phyloP scores from a whole-genome alignment of 1,140 invertebrate species.

The Dolichoris vasculosae region DNA sequence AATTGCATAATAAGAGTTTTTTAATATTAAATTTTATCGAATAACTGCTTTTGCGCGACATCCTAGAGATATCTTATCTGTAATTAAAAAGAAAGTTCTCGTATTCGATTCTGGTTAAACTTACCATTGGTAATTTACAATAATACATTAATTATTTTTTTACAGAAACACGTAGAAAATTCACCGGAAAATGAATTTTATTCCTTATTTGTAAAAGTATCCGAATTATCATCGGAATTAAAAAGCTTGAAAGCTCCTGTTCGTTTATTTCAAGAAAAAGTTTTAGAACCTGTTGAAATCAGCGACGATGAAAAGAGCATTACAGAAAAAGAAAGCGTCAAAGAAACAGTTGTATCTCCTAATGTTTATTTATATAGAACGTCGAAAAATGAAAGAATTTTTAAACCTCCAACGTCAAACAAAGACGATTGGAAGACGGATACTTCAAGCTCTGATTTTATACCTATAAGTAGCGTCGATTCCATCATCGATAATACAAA shows the following conservation, averaged over 20 bases:
- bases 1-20: background rate
- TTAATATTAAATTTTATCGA: background rate
- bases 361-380: conserved; percentile 49
- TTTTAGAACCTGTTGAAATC: background rate
- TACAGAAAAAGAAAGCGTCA: background rate
- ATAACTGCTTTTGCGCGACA: too few relatives aligned
- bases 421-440: background rate
- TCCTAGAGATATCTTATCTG: too few relatives aligned
- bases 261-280: conserved; percentile 38
- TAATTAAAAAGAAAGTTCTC: too few relatives aligned
- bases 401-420: conserved; percentile 12
- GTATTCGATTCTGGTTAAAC: too few relatives aligned
- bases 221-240: conserved; percentile 53
- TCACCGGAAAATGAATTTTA: conserved; percentile 56
- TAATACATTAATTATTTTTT: conserved; percentile 27
- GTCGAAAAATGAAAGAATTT: conserved; percentile 47
- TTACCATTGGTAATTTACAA: too few relatives aligned
- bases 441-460: conserved; percentile 27
- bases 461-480: conserved; percentile 34
- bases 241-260: conserved; percentile 36
- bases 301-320: background rate
- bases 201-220: conserved; percentile 56
- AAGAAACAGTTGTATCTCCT: background rate
- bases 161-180: conserved; percentile 53
- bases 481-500: conserved; percentile 7